phyloP scores from a whole-genome alignment of 2,113 vertebrate species.

The Neodontobutis hainanensis region DNA sequence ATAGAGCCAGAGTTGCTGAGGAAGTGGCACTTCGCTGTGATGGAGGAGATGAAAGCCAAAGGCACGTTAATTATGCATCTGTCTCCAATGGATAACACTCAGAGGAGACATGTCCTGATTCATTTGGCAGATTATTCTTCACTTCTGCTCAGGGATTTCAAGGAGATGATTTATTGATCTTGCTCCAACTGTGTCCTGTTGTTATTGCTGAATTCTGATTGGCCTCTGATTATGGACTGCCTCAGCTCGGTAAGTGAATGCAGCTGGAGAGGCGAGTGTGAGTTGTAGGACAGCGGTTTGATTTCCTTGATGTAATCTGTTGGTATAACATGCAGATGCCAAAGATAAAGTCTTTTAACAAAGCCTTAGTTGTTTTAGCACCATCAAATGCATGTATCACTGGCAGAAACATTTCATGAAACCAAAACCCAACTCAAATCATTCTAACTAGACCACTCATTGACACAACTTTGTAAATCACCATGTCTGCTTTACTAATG shows the following conservation, averaged over 20 bases:
- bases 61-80: conserved; percentile 57
- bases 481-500: too few species aligned
- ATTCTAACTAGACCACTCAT: neutral
- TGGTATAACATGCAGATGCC: neutral
- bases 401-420: neutral
- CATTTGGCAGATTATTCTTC: conserved; percentile 56
- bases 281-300: neutral
- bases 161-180: conserved; percentile 60
- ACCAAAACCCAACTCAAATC: neutral
- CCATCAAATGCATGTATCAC: neutral
- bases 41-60: conserved; percentile 56
- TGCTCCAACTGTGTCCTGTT: conserved; percentile 46
- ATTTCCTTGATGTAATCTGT: neutral
- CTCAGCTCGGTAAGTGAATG: conserved; percentile 16
- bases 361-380: neutral
- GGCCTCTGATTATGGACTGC: conserved; percentile 34
- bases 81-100: conserved; percentile 55
- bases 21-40: conserved; percentile 51
- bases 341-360: neutral
- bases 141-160: conserved; percentile 40
- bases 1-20: conserved; percentile 27
- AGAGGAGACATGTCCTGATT: conserved; percentile 60
- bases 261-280: conserved; percentile 28
- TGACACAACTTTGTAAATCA: too few species aligned
- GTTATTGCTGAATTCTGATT: conserved; percentile 42